Percentiles rank a stretch among this genome's conserved stretches.
These are phyloP conservation scores for Callinectes sapidus DNA, from an alignment of 2,888 invertebrate genomes.

Conservation along the genomic window DNA sequence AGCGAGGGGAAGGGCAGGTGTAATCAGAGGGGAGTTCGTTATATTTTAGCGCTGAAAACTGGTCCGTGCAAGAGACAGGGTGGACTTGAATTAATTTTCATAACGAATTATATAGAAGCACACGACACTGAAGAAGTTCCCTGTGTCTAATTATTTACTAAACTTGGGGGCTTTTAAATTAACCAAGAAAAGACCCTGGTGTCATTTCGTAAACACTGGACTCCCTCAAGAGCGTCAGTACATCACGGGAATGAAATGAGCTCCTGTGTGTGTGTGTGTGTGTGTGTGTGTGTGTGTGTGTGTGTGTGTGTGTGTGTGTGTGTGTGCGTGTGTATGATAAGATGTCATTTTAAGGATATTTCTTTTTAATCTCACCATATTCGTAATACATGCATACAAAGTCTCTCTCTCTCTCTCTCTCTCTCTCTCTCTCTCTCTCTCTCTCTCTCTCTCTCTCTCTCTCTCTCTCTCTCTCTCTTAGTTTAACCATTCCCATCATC, in stretches of 20 bases:
- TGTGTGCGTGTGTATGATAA: background rate
- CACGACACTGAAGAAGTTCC: slow-evolving; percentile 19
- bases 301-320: slow-evolving; percentile 32
- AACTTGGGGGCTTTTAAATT: background rate
- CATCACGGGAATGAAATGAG: background rate
- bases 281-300: slow-evolving; percentile 28
- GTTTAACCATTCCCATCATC: background rate
- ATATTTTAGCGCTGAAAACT: slow-evolving; percentile 33
- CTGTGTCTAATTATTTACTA: slow-evolving; percentile 34
- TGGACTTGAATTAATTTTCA: slow-evolving; percentile 25
- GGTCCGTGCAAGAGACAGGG: slow-evolving; percentile 5
- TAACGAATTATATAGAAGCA: slow-evolving; percentile 14
- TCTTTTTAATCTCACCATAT: background rate
- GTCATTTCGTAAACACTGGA: background rate
- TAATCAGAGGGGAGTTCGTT: slow-evolving; percentile 35
- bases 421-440: background rate
- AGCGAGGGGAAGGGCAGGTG: slow-evolving; percentile 16
- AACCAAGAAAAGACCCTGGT: background rate
- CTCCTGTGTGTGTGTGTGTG: too few species aligned
- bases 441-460: background rate
- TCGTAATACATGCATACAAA: too few species aligned
- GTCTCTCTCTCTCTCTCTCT: background rate
- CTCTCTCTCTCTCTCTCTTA: background rate
- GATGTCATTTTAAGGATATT: too few species aligned
- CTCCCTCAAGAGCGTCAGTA: background rate